Conservation (phyloP, 2,888 invertebrate species). For the Ornithoptera priamus region DNA sequence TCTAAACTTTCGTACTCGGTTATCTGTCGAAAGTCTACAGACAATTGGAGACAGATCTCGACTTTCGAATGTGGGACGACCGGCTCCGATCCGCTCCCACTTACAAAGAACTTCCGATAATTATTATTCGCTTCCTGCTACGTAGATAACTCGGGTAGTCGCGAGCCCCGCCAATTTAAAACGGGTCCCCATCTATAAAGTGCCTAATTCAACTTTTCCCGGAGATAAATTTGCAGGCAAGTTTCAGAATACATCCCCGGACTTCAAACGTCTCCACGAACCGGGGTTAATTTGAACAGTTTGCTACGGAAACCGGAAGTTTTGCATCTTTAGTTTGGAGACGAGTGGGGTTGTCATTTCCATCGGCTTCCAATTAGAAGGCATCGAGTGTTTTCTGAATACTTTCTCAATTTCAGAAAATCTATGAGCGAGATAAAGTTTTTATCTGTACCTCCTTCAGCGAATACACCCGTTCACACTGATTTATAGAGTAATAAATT, state of each 20-base stretch:
- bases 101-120: slow-evolving; percentile 28
- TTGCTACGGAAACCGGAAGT: slow-evolving; percentile 36
- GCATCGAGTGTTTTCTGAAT: slow-evolving; percentile 15
- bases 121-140: slow-evolving; percentile 26
- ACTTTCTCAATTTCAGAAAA: not conserved
- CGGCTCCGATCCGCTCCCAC: slow-evolving; percentile 13
- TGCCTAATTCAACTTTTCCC: slow-evolving; percentile 45
- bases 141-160: slow-evolving; percentile 27
- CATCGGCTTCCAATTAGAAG: slow-evolving; percentile 25
- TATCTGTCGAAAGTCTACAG: no score
- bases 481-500: not conserved
- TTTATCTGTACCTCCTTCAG: not conserved
- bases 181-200: slow-evolving; percentile 32
- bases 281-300: slow-evolving; percentile 41
- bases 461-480: not conserved
- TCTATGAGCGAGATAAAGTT: not conserved
- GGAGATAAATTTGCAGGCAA: slow-evolving; percentile 45
- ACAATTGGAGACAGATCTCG: slow-evolving; percentile 1
- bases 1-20: no score
- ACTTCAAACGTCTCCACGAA: slow-evolving; percentile 38
- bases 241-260: slow-evolving; percentile 42
- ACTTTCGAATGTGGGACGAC: slow-evolving; percentile 6
- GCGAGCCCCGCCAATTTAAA: slow-evolving; percentile 29
- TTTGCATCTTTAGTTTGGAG: slow-evolving; percentile 28
- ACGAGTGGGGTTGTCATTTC: slow-evolving; percentile 21